Conservation (phyloP, 2,797 vertebrate genomes). For the Hippocampus kuda region DNA sequence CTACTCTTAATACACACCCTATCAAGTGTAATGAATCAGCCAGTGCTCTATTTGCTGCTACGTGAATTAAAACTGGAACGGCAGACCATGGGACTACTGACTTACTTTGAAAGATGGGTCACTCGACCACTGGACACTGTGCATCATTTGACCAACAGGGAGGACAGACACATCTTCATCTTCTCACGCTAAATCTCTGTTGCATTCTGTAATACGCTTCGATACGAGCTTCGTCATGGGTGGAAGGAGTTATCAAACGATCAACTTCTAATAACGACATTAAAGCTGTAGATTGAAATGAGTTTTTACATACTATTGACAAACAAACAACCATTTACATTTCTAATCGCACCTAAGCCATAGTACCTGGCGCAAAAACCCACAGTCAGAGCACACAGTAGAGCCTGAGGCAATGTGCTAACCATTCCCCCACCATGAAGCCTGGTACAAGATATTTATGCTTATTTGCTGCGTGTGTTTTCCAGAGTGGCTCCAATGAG, state of each 20-base stretch:
- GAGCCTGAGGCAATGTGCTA: neutral
- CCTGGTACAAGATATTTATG: neutral
- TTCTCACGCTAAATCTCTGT: no score
- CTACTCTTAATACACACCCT: neutral
- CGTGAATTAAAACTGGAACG: slow-evolving; percentile 1
- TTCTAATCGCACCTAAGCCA: no score
- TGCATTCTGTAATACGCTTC: no score
- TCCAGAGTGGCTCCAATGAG: slow-evolving; percentile 90
- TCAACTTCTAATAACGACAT: no score
- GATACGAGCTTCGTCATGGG: no score
- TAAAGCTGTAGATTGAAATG: no score
- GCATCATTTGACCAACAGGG: neutral
- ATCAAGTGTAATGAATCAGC: neutral
- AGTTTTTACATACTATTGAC: no score
- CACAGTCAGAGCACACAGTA: no score
- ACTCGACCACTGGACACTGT: neutral
- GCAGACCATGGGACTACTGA: neutral
- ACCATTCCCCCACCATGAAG: neutral
- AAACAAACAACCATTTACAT: no score
- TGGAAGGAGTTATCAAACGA: neutral
- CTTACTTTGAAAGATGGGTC: neutral
- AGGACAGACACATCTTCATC: neutral
- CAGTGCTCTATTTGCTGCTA: neutral
- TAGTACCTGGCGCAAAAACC: no score
- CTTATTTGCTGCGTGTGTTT: neutral